Base-by-base conservation (phyloP, 2,113 vertebrate species). In the Solenodon paradoxus region DNA sequence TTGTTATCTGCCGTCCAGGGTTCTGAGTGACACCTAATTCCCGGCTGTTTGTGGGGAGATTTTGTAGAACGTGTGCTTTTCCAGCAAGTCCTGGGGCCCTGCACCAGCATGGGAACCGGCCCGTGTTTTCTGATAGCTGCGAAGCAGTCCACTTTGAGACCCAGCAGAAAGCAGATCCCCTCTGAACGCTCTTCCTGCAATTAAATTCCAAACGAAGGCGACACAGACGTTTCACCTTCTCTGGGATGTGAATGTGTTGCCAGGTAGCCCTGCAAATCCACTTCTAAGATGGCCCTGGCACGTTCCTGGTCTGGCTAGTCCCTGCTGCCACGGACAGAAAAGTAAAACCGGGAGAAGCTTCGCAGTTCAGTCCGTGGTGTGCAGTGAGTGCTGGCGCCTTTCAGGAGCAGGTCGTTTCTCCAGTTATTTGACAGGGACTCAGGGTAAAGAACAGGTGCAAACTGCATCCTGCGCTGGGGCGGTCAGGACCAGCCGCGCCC, bases 191-290 rank as follows among this genome's bases (percentile, higher is more conserved):
- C 47, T 82, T 68, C 40, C 57, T 55, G 22, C 30, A n/a, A 82
- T 88, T 77, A 64, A 45, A 95, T 88, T 94, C 86, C 79, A 45
- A 83, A 83, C 53, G 45, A 49, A 83, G 51, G 45, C 85, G 68
- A 57, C 32, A 45, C 26, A 69, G 57, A 91, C 35, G 63, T 91
- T 88, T 80, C 16, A 15, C 32, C 86, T 79, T 55, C 45, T 84
- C 82, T 49, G n/a, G n/a, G n/a, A n/a, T 63, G 61, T 92, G 45
- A 22, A 12, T 80, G 78, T 89, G 85, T 74, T 79, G 61, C 55
- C 88, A 84, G 61, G 13, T 95, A 49, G 38, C 47, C 64, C 38
- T 95, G 53, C 55, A 49, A 74, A 47, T 85, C 68, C 40, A 78
- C n/a, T 74, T 71, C 20, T 40, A 49, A 7, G 16, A 47, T 79